Evolutionary conservation across 1,140 invertebrate species (phyloP).

Genomic region (Chelonus insularis): DNA sequence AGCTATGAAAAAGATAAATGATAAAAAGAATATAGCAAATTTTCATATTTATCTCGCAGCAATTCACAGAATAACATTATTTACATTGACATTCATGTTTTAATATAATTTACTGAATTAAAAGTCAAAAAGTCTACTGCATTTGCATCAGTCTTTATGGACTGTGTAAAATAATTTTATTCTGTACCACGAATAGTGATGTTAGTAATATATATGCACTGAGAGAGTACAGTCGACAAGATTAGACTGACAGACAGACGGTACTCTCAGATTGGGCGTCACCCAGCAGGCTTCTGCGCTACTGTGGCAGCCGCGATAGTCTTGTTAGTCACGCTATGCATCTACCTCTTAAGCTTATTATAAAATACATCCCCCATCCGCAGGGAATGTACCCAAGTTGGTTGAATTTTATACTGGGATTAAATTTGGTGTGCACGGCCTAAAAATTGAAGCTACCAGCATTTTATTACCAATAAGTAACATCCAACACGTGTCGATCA

Average conservation of each 20-base stretch:
- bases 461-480: not conserved
- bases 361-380: constrained; percentile 20
- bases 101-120: not conserved
- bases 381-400: constrained; percentile 8
- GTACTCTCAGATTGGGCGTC: constrained; percentile 34
- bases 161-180: not conserved
- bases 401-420: constrained; percentile 28
- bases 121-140: not conserved
- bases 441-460: not conserved
- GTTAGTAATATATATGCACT: constrained; percentile 6
- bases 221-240: constrained; percentile 34
- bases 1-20: no score
- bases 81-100: not conserved
- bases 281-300: constrained; percentile 28
- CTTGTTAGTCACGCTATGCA: constrained; percentile 46
- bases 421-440: not conserved
- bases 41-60: no score
- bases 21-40: no score
- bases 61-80: no score
- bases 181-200: not conserved
- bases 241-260: constrained; percentile 33
- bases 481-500: not conserved
- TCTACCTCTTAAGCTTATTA: constrained; percentile 33
- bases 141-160: constrained; percentile 27
- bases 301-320: constrained; percentile 42